These are phyloP conservation scores for Diadumene lineata DNA, from an alignment of 92 coral and sea anemone genomes.

Conservation along the genomic window DNA sequence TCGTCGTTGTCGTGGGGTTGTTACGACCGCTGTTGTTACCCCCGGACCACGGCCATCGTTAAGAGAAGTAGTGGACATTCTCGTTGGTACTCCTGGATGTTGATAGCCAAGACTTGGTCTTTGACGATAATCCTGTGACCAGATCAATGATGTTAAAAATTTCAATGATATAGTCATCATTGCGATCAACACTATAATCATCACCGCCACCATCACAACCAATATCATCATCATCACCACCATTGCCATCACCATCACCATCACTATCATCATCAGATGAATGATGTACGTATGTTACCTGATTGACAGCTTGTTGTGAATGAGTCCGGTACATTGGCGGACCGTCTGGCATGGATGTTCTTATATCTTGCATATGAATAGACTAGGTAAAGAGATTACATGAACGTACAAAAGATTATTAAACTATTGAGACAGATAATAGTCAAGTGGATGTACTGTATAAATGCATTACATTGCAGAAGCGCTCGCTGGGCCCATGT, in stretches of 20 bases:
- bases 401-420: not conserved
- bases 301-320: slow-evolving; percentile 72
- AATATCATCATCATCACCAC: slow-evolving; percentile 6
- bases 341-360: slow-evolving; percentile 65
- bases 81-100: slow-evolving; percentile 38
- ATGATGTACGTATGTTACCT: slow-evolving; percentile 41
- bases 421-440: too few species aligned
- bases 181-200: not conserved
- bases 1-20: slow-evolving; percentile 66
- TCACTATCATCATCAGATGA: slow-evolving; percentile 9
- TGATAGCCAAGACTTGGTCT: slow-evolving; percentile 19
- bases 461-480: too few species aligned
- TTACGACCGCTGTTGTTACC: slow-evolving; percentile 73
- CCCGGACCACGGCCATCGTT: slow-evolving; percentile 91
- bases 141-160: not conserved
- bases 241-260: slow-evolving; percentile 5
- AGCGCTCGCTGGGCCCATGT: too few species aligned
- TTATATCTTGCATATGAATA: slow-evolving; percentile 73
- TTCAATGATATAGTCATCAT: not conserved
- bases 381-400: slow-evolving; percentile 44
- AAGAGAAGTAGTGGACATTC: slow-evolving; percentile 77
- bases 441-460: too few species aligned
- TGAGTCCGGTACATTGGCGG: slow-evolving; percentile 56
- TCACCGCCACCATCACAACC: not conserved
- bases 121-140: slow-evolving; percentile 47